Base-by-base conservation (phyloP, 2,113 vertebrate species). In the Pedionomus torquatus region DNA sequence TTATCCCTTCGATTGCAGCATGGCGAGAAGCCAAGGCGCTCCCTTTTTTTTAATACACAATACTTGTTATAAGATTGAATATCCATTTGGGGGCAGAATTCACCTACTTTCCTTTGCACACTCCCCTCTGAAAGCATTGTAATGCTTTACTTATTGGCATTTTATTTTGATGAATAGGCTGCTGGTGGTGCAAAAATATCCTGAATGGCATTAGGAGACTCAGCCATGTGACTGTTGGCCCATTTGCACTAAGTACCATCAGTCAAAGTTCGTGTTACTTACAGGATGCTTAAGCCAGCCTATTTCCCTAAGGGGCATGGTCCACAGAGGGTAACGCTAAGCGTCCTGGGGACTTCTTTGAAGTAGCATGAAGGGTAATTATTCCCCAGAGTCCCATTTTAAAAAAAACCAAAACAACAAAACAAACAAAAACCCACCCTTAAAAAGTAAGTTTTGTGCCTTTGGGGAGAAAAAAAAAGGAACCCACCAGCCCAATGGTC, bases 71-170 rank as follows among this genome's bases (percentile, higher is more conserved):
- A 95, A 97, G 95, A 96, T 93, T 97, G 94, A 95, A 89, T 95
- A 95, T 93, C 97, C 97, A 97, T 97, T 95, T 97, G 96, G 97
- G 96, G 97, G 96, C 97, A 97, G 95, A 92, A 97, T 97, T 97
- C 94, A 76, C 91, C 75, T 48, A 66, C 91, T 95, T 96, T 96
- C 88, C 49, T 90, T 46, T 20, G 48, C 30, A 9, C 81, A 5
- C 51, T 90, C 81, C 64, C 68, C 83, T 89, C 71, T 91, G 84
- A 96, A 96, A 96, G 96, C 70, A 31, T 66, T 4, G 18, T 83
- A 95, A 87, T 79, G 68, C 66, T 95, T 97, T 75, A 80, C 87
- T 97, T 96, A 96, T 81, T 89, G 97, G 92, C 93, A 83, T 93
- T 89, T 95, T 85, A 82, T 79, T 93, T 94, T 95, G 96, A 97